These are phyloP conservation scores for Prietella phreatophila DNA, from an alignment of 2,113 vertebrate genomes.

Conservation along the genomic window DNA sequence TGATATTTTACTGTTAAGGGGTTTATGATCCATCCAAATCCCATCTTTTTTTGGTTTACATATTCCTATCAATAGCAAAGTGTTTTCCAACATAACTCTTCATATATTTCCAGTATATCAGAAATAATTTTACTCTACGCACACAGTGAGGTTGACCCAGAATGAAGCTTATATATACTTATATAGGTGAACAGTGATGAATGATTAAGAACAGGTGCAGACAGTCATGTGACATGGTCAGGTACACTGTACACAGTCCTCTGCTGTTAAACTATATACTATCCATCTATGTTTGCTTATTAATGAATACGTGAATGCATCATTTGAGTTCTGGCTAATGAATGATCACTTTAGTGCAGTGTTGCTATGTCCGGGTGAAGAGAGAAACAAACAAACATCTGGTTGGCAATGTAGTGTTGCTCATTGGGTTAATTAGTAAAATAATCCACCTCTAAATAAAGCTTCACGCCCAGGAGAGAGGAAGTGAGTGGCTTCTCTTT, in stretches of 20 bases:
- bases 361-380: constrained; percentile 12
- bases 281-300: background rate
- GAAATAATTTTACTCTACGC: too few relatives aligned
- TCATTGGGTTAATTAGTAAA: constrained; percentile 28
- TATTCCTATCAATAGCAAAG: too few relatives aligned
- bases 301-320: constrained; percentile 19
- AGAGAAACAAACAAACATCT: constrained; percentile 29
- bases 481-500: constrained; percentile 35
- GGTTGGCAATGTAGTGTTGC: constrained; percentile 8
- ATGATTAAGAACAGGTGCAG: too few relatives aligned
- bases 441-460: constrained; percentile 34
- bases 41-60: too few relatives aligned
- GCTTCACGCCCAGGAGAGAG: constrained; percentile 37
- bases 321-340: constrained; percentile 13
- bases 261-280: background rate
- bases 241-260: background rate
- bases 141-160: too few relatives aligned
- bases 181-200: too few relatives aligned
- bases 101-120: too few relatives aligned
- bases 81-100: too few relatives aligned
- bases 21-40: too few relatives aligned
- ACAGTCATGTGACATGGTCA: too few relatives aligned
- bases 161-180: too few relatives aligned
- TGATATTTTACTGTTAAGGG: too few relatives aligned
- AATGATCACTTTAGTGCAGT: constrained; percentile 15